phyloP scores from a whole-genome alignment of 2,888 invertebrate genomes.

The Taphrorychus bicolor region DNA sequence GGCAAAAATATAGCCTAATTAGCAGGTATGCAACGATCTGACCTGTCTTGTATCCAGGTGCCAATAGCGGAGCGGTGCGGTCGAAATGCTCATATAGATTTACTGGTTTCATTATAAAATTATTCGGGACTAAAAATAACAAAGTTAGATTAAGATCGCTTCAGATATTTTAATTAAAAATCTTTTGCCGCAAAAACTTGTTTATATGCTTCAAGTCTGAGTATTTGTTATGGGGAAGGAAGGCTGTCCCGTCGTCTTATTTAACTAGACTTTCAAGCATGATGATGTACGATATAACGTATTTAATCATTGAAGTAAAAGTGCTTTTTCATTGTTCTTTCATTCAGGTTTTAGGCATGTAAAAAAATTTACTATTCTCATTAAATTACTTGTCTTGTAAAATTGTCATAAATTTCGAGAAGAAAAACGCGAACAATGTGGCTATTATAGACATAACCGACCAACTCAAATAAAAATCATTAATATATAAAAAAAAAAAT shows the following conservation, averaged over 20 bases:
- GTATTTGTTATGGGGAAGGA: background rate
- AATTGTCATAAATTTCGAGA: no score
- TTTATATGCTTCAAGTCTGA: conserved; percentile 12
- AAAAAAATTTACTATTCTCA: no score
- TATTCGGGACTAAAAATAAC: conserved; percentile 48
- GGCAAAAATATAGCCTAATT: conserved; percentile 49
- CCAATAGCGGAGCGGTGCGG: conserved; percentile 31
- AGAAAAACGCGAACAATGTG: background rate
- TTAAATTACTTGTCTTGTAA: no score
- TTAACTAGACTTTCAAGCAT: background rate
- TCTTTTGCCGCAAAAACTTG: conserved; percentile 48
- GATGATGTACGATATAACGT: background rate
- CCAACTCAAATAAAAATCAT: background rate
- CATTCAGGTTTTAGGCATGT: background rate
- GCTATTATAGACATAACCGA: background rate
- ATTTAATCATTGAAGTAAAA: background rate
- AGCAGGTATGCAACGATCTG: conserved; percentile 46
- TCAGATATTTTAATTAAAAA: conserved; percentile 59
- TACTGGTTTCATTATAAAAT: conserved; percentile 52
- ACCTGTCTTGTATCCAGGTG: conserved; percentile 42
- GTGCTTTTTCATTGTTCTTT: background rate
- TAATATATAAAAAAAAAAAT: background rate
- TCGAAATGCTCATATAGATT: conserved; percentile 45
- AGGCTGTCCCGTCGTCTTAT: background rate
- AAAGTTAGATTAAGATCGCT: conserved; percentile 54